Evolutionary conservation across 2,113 vertebrate species (phyloP).

Genomic region (Triplophysa rosa): DNA sequence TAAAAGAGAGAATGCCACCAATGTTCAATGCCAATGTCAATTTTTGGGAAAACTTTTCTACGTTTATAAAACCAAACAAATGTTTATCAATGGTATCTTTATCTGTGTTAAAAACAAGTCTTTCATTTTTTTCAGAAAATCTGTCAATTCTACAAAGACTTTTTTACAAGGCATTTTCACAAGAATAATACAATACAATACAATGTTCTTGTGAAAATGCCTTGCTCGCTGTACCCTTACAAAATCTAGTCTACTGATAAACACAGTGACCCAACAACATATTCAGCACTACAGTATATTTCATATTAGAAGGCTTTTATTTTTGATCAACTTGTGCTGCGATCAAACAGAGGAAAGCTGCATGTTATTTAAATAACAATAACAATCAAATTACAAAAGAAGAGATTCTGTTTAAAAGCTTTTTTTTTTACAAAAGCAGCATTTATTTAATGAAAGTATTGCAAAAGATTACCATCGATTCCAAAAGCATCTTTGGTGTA

Average conservation of each 20-base stretch:
- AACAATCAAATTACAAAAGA: not conserved
- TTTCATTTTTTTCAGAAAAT: no score
- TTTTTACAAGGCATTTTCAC: no score
- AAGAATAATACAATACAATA: no score
- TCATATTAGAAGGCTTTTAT: conserved; percentile 9
- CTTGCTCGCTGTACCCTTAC: no score
- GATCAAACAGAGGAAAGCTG: conserved; percentile 14
- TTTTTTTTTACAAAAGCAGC: not conserved
- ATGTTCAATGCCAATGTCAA: no score
- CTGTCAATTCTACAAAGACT: no score
- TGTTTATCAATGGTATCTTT: no score
- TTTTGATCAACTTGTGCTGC: conserved; percentile 40
- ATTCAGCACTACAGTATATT: not conserved
- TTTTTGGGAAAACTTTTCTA: no score
- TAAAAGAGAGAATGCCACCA: no score
- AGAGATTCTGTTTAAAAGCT: not conserved
- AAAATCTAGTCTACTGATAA: not conserved
- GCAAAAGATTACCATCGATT: conserved; percentile 37
- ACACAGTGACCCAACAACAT: not conserved
- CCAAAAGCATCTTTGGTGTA: conserved; percentile 68
- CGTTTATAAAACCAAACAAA: no score
- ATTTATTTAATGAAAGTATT: not conserved
- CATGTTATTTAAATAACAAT: conserved; percentile 25
- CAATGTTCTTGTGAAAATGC: no score
- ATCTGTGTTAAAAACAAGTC: no score